Base-by-base conservation (phyloP, 1,140 invertebrate species). In the Dendroctonus valens region DNA sequence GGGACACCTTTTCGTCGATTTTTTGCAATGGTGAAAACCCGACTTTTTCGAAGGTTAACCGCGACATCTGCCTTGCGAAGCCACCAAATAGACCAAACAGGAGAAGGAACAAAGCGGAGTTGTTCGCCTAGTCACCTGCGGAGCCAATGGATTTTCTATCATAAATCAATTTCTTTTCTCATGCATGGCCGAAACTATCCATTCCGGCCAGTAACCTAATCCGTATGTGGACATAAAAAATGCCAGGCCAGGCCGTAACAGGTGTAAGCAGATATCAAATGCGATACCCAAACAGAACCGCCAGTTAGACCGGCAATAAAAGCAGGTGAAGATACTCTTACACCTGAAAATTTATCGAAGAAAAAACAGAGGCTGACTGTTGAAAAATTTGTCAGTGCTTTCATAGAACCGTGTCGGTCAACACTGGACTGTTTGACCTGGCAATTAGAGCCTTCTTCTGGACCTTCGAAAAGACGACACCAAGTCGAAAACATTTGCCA, bases 201-300 rank as follows among this genome's bases (percentile, higher is more conserved):
- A 9, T 49, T n/a, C 46, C n/a, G 39, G 12, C 60, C 26, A 9
- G 60, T 53, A 63, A 63, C 51, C 37, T 40, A 46, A 63, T 63
- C 50, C 60, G 41, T 52, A 63, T 53, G 50, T 63, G 60, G 41
- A 54, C 60, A 37, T 53, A 63, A 63, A 62, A 62, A 63, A 63
- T 42, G 15, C 58, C 41, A 50, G 7, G 26, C 48, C 48, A 50
- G 42, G 8, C 8, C n/a, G 41, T 50, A 63, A 63, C 60, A 63
- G 60, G 60, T 63, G 60, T 44, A 63, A 60, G 51, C 14, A 63
- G 60, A 63, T 63, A 63, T 63, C 60, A 54, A 54, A 63, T 54
- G 60, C 41, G 51, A 63, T 63, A 63, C 51, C 11, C 60, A 63
- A 63, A 63, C 60, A 63, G 41, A 63, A 51, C 50, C 51, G 59